Base-by-base conservation (phyloP, 2,797 vertebrate species). In the Betta splendens region DNA sequence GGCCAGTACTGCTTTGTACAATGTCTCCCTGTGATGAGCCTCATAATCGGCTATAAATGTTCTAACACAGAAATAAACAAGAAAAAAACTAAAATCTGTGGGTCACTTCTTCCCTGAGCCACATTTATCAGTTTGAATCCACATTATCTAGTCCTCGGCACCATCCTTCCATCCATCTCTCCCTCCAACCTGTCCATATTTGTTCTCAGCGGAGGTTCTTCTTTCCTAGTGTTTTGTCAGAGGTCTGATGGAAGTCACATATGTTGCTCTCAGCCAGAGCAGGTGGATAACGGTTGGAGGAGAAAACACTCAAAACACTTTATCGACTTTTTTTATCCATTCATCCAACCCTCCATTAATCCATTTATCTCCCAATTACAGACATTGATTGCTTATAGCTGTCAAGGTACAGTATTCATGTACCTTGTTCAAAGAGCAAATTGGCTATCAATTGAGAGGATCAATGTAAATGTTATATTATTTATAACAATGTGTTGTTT, bases 241-340 rank as follows among this genome's bases (percentile, higher is more conserved):
- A 60, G 75, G 69, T 85, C 72, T 77, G 79, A 39, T 66, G 71
- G 72, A 58, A 46, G 66, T 54, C 85, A 61, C 92, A 92, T 92
- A 91, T 91, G 91, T 74, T 79, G 68, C 80, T 70, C 83, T 77
- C 85, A 85, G 81, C 59, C 81, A 76, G 90, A 91, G 81, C 92
- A 92, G 91, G 90, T 92, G 91, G 89, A 56, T 63, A 81, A 76
- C 86, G 70, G 85, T 77, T 72, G 88, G 88, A 75, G 75, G 57
- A 87, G 61, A 81, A 82, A 70, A 52, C 73, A 23, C 46, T 67
- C 60, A 79, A 72, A 71, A 64, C 61, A 58, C 47, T 23, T 42
- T 44, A 45, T 62, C 33, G 43, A 47, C n/a, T n/a, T n/a, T n/a
- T n/a, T 57, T 17, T 1, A 40, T 32, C 8, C 11, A 38, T 64